Base-by-base conservation (phyloP, 2,888 invertebrate species). In the Melanostoma scalare region DNA sequence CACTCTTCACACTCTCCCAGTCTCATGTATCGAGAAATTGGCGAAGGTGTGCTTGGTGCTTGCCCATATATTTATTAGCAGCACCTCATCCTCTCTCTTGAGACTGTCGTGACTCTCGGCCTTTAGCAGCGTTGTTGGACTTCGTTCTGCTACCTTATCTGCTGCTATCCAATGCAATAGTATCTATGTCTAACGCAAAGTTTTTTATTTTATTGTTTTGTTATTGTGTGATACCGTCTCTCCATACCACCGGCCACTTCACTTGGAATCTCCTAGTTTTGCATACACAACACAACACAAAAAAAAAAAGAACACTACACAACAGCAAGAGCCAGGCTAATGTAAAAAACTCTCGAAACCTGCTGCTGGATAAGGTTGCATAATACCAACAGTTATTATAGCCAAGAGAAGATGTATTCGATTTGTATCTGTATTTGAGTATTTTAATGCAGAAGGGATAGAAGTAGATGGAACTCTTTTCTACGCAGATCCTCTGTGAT, bases 331-430 rank as follows among this genome's bases (percentile, higher is more conserved):
- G 40, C 58, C 46, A 56, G 36, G 36, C 56, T 69, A 63, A 69
- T 82, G 82, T 74, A 74, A 79, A 79, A 74, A 71, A 65, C 55
- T 42, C 53, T 55, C 46, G 53, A 78, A 84, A 84, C 74, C 82
- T 84, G 82, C 78, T 67, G 58, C 68, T 78, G 78, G 79, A 69
- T 84, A 44, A 61, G 46, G 46, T 84, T 84, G 84, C 84, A 84
- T 84, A 84, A 84, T 71, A 60, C 52, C 48, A 65, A 71, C 71
- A 58, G 35, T 20, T 36, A 56, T 58, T 63, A 74, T 58, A 50
- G 56, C 61, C 61, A 55, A 50, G 46, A 46, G 31, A 42, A 61
- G 61, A 60, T 38, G 46, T 30, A 20, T 30, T 52, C 53, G 46
- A 33, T 35, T 9, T 58, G 44, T 20, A 68, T 56, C 35, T 77